These are phyloP conservation scores for Solenopsis fugax DNA, from an alignment of 1,140 invertebrate species.

Conservation along the genomic window DNA sequence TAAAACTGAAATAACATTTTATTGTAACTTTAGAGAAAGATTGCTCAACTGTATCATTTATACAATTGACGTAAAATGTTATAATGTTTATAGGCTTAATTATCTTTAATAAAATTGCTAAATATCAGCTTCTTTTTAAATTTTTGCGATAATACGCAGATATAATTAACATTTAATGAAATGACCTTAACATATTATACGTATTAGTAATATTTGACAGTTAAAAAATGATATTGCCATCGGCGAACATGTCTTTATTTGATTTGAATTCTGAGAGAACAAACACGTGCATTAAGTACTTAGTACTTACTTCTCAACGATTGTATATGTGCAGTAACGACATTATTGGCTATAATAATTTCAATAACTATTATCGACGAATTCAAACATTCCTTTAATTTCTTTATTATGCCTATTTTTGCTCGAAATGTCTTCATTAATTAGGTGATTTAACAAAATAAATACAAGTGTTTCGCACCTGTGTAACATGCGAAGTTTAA, in stretches of 20 bases:
- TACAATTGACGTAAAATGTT: background rate
- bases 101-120: background rate
- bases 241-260: background rate
- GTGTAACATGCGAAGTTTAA: conserved; percentile 46
- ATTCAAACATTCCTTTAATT: conserved; percentile 17
- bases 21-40: background rate
- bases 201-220: conserved; percentile 14
- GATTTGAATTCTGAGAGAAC: conserved; percentile 13
- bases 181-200: background rate
- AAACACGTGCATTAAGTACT: conserved; percentile 6
- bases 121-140: background rate
- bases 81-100: background rate
- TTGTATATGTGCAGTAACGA: background rate
- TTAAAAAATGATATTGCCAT: background rate
- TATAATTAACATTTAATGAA: background rate
- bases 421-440: conserved; percentile 54
- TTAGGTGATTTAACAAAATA: conserved; percentile 61
- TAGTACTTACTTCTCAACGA: background rate
- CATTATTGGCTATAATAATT: conserved; percentile 45
- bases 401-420: conserved; percentile 7
- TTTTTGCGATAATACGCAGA: background rate
- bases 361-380: background rate
- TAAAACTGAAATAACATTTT: conserved; percentile 9
- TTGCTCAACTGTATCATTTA: background rate
- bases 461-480: conserved; percentile 68